phyloP scores from a whole-genome alignment of 1,140 invertebrate genomes.

The Colletes gigas region DNA sequence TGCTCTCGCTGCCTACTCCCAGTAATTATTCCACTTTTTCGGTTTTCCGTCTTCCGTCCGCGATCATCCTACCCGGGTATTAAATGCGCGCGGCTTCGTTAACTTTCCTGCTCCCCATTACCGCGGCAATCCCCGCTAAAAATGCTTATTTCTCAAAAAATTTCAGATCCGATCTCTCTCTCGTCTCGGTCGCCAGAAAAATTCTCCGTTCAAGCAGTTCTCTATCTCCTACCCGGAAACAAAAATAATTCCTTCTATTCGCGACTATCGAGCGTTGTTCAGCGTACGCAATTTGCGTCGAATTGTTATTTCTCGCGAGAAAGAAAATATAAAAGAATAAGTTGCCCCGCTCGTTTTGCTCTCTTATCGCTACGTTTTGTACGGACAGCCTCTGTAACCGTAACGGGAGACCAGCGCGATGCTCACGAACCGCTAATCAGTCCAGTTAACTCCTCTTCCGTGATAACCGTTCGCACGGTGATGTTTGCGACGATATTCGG shows the following conservation, averaged over 20 bases:
- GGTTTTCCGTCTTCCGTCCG: slow-evolving; percentile 18
- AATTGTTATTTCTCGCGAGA: background rate
- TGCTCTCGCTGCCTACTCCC: slow-evolving; percentile 29
- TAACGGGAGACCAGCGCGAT: background rate
- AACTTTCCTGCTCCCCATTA: slow-evolving; percentile 20
- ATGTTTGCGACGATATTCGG: background rate
- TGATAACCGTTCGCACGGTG: background rate
- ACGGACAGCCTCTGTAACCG: background rate
- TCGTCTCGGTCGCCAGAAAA: background rate
- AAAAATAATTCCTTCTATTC: too few species aligned
- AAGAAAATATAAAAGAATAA: background rate
- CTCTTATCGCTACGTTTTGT: background rate
- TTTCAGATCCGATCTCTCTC: background rate
- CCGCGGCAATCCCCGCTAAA: slow-evolving; percentile 6
- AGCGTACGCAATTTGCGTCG: too few species aligned
- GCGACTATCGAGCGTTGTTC: too few species aligned
- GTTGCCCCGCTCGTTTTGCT: background rate
- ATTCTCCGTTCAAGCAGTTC: background rate
- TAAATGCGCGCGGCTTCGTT: slow-evolving; percentile 26
- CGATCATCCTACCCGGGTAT: slow-evolving; percentile 11
- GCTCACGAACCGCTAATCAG: background rate
- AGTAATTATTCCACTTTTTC: slow-evolving; percentile 47
- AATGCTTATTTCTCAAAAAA: slow-evolving; percentile 26
- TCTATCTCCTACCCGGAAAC: too few species aligned
- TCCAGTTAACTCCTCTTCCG: background rate